A percentile compares a stretch with the other conserved stretches of the same genome.
Conservation (phyloP, 1,140 invertebrate species). For the Drosophila jambulina region DNA sequence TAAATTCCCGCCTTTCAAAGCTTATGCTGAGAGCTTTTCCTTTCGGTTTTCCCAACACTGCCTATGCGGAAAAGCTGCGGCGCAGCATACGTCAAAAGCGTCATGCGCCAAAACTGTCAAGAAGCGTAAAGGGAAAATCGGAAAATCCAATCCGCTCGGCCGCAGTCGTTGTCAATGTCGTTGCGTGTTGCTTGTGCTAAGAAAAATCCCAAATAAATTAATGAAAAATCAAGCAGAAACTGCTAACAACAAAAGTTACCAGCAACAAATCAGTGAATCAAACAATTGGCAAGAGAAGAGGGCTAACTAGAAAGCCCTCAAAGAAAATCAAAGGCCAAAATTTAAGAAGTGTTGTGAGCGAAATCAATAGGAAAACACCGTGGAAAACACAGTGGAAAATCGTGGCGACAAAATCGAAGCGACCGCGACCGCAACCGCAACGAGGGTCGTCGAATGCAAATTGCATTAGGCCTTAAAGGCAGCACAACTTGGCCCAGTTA, state of each 20-base stretch:
- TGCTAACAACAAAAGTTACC: slow-evolving; percentile 2
- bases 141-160: slow-evolving; percentile 58
- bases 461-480: slow-evolving; percentile 53
- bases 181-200: slow-evolving; percentile 66
- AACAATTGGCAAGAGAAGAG: slow-evolving; percentile 8
- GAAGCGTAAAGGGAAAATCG: slow-evolving; percentile 61
- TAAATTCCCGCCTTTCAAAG: slow-evolving; percentile 6
- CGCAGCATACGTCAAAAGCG: slow-evolving; percentile 34
- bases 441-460: slow-evolving; percentile 55
- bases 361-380: slow-evolving; percentile 50
- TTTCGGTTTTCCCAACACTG: slow-evolving; percentile 23
- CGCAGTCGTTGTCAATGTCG: slow-evolving; percentile 65
- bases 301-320: not conserved
- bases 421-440: slow-evolving; percentile 19
- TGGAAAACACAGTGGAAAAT: slow-evolving; percentile 18
- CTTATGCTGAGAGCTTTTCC: slow-evolving; percentile 34
- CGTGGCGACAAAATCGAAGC: slow-evolving; percentile 16
- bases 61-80: slow-evolving; percentile 14
- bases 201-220: slow-evolving; percentile 39
- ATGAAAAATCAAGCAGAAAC: slow-evolving; percentile 27
- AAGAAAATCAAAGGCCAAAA: slow-evolving; percentile 12
- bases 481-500: slow-evolving; percentile 28
- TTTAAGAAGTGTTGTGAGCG: slow-evolving; percentile 25
- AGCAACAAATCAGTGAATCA: slow-evolving; percentile 23
- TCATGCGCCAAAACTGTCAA: slow-evolving; percentile 66